Base-by-base conservation (phyloP, 2,113 vertebrate genomes). In the Indri indri region DNA sequence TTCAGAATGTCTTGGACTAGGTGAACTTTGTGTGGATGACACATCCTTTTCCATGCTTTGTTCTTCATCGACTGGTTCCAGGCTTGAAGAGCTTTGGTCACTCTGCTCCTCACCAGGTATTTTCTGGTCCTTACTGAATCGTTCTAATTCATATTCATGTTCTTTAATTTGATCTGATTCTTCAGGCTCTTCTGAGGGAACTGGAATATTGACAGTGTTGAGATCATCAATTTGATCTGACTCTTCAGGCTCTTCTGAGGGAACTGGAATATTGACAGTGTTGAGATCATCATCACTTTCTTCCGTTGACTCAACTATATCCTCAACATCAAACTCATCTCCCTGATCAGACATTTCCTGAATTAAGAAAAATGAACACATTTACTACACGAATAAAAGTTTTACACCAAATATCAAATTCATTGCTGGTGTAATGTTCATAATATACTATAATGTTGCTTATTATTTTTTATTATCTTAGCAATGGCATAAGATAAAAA, bases 341-440 rank as follows among this genome's bases (percentile, higher is more conserved):
- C 94, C 52, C 37, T 71, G 5, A 37, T 81, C 96, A 95, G 98
- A 98, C 98, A 98, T 98, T 91, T 95, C 79, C 96, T 98, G 73
- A 96, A 89, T 42, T 5, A 66, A 92, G 11, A 74, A 10, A 80
- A 32, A 74, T 50, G 65, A 66, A 66, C 0, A 0, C 6, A 92
- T 77, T 80, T 82, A 95, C 11, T 45, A 87, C 2, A 30, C 40
- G 70, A 22, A 16, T 18, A 85, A 70, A 47, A 91, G 66, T 42
- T 81, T 66, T 66, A 82, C 10, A 34, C 18, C 16, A 84, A 96
- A 90, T 61, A 94, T 37, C 22, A 79, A 87, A 74, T 57, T 91
- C 50, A 84, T 27, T 90, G n/a, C 54, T 92, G n/a, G 14, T 65
- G 71, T 14, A 37, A 81, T 86, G 37, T 27, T 86, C 73, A 82